Evolutionary conservation across 2,888 invertebrate genomes (phyloP), one percentile per base, ranked within the genome.

Genomic region (Suillia variegata): DNA sequence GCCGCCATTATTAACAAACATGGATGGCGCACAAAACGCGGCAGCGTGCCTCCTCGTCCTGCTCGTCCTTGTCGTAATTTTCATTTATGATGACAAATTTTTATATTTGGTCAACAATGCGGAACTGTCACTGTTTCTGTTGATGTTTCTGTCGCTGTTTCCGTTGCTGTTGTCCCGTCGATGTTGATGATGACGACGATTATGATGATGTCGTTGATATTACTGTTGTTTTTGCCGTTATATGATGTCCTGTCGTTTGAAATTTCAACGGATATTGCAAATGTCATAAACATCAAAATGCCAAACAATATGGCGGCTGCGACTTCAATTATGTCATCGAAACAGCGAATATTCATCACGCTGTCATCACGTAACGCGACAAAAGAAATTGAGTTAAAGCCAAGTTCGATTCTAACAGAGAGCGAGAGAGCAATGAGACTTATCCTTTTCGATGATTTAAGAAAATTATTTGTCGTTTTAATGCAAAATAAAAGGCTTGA

Each of bases 91-190:
- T 65, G 68, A 62, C 64, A 59, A 53, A 56, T 61, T 58, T 75
- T 74, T 75, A 73, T 74, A 73, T 73, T 72, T 70, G 69, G 64
- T 73, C 70, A 70, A 76, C 74, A 76, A 68, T 68, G 68, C 72
- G 74, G 57, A 72, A 73, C 67, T 45, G 17, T 45, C 18, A 45
- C 45, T 45, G 45, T 45, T 45, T 5, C 18, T 45, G 20, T 18
- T 45, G 45, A 45, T 33, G 47, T 15, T 21, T 6, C 10, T 24
- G 47, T 47, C 15, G 26, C 2, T 33, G 38, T n/a, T 24, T 49
- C 26, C 12, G 42, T 20, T 4, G 47, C 2, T 20, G 48, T 48
- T 38, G 54, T 49, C 21, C n/a, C 22, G 38, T 50, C n/a, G n/a
- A 12, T 51, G 26, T 26, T 31, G 48, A 21, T 33, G 49, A n/a